These are phyloP conservation scores for Ypsolopha sequella DNA, from an alignment of 2,888 invertebrate species.

Conservation along the genomic window DNA sequence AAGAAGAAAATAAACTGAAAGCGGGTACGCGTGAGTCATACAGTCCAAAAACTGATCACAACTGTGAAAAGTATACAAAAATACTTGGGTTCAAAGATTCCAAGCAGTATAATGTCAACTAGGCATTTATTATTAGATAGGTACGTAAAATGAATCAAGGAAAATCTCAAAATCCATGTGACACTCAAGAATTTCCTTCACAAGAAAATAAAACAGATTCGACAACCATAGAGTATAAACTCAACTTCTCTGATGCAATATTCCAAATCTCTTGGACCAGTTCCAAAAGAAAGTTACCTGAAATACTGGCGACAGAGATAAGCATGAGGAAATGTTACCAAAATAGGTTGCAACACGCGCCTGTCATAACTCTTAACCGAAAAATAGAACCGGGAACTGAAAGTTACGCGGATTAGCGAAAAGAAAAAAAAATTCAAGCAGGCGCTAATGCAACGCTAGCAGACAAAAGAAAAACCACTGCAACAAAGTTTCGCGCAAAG, in stretches of 20 bases:
- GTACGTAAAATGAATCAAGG: no score
- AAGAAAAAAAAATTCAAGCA: not conserved
- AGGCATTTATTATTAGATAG: no score
- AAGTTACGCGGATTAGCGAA: not conserved
- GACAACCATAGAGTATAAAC: no score
- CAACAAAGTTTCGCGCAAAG: not conserved
- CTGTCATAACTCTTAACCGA: not conserved
- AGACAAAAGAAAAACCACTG: not conserved
- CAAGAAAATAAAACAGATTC: no score
- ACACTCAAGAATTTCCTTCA: no score
- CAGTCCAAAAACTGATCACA: no score
- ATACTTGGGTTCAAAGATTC: no score
- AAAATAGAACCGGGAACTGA: not conserved
- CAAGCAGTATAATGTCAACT: no score
- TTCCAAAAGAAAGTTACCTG: constrained; percentile 22
- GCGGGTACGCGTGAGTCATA: no score
- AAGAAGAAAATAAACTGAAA: no score
- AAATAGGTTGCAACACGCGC: constrained; percentile 18
- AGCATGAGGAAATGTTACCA: constrained; percentile 36
- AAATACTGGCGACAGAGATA: constrained; percentile 15
- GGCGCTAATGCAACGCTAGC: not conserved
- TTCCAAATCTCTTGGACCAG: constrained; percentile 20
- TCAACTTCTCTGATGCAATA: constrained; percentile 15
- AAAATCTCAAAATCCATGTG: no score
- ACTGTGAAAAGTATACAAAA: no score